phyloP scores from a whole-genome alignment of 2,888 invertebrate genomes.

The Cheilosia pagana region DNA sequence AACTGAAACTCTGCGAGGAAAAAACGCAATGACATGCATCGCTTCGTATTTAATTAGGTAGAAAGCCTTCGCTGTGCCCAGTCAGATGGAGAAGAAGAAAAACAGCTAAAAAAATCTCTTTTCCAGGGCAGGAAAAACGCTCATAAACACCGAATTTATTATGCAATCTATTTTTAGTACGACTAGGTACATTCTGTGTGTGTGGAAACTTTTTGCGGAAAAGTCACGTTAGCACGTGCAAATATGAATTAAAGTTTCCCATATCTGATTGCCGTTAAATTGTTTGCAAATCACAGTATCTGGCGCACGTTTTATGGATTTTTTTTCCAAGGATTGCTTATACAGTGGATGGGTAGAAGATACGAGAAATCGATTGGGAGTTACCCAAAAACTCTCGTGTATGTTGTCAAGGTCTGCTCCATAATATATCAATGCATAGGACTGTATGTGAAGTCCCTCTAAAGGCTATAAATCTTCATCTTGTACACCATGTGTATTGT shows the following conservation, averaged over 20 bases:
- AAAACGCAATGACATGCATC: slow-evolving; percentile 61
- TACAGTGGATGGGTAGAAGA: background rate
- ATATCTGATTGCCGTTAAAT: slow-evolving; percentile 62
- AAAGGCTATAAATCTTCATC: slow-evolving; percentile 66
- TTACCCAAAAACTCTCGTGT: background rate
- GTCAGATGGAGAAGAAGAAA: background rate
- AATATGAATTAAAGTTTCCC: slow-evolving; percentile 63
- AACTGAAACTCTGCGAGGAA: slow-evolving; percentile 19
- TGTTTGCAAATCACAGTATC: slow-evolving; percentile 22
- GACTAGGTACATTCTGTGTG: background rate
- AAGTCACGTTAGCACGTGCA: slow-evolving; percentile 71
- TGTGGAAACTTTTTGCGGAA: slow-evolving; percentile 31
- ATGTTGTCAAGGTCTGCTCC: slow-evolving; percentile 38
- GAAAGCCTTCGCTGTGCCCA: slow-evolving; percentile 64
- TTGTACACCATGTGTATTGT: slow-evolving; percentile 3
- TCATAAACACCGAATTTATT: slow-evolving; percentile 46
- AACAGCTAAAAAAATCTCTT: slow-evolving; percentile 9
- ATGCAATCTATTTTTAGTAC: slow-evolving; percentile 35
- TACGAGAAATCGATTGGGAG: background rate
- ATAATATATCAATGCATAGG: slow-evolving; percentile 13
- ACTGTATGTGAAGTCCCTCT: slow-evolving; percentile 6
- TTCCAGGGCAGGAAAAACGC: slow-evolving; percentile 21
- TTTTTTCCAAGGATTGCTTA: too few relatives aligned
- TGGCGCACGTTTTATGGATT: background rate
- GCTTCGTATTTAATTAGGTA: slow-evolving; percentile 68